A percentile compares a stretch with the other conserved stretches of the same genome.
phyloP scores from a whole-genome alignment of 2,888 invertebrate genomes.

The Meloe dianella region DNA sequence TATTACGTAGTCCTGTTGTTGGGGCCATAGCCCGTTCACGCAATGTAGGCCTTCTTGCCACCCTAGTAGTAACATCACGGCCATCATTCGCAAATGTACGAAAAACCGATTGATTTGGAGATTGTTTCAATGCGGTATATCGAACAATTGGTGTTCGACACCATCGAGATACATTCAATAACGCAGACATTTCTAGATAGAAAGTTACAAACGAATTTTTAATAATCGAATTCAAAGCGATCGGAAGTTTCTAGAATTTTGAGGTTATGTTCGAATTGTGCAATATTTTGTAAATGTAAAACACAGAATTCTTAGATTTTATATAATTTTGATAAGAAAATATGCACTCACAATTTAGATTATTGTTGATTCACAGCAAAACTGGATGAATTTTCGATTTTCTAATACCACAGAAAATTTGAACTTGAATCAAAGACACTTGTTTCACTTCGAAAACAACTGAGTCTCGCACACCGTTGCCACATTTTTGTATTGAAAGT shows the following conservation, averaged over 20 bases:
- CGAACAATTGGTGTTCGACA: constrained; percentile 41
- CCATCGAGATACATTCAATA: constrained; percentile 39
- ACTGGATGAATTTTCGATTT: neutral
- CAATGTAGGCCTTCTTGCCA: constrained; percentile 63
- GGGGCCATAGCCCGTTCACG: constrained; percentile 79
- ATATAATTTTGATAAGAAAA: too few species aligned
- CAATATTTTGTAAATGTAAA: constrained; percentile 36
- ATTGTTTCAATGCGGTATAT: constrained; percentile 56
- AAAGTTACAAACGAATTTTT: constrained; percentile 34
- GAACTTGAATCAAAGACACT: neutral
- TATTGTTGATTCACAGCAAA: neutral
- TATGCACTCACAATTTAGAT: neutral
- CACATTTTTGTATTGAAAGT: too few species aligned
- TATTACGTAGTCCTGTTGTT: constrained; percentile 78
- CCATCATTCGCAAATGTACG: constrained; percentile 65
- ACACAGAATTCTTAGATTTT: too few species aligned
- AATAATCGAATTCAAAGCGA: too few species aligned
- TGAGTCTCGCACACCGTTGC: too few species aligned
- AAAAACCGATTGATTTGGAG: constrained; percentile 61
- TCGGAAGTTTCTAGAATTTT: constrained; percentile 30
- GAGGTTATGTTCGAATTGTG: constrained; percentile 30
- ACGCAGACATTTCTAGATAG: constrained; percentile 9
- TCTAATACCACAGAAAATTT: neutral
- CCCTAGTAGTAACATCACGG: constrained; percentile 54
- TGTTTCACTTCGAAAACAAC: neutral